Conservation (phyloP, 2,113 vertebrate species). For the Sphyrna mokarran region DNA sequence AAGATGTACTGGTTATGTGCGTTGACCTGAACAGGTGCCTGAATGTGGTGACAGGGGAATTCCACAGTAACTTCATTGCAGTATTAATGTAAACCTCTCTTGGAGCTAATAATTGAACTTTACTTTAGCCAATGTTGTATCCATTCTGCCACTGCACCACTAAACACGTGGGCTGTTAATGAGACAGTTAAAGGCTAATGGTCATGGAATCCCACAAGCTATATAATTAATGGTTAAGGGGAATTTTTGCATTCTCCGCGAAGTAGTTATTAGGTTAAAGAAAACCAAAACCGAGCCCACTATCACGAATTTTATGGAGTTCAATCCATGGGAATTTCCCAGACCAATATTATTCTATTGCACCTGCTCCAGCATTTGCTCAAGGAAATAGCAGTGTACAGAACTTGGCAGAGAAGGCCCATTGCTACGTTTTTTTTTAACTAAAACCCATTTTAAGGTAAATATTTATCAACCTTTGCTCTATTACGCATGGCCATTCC, state of each 20-base stretch:
- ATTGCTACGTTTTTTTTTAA: slow-evolving; percentile 7
- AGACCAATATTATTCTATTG: not conserved
- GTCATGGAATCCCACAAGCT: not conserved
- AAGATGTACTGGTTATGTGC: no score
- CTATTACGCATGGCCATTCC: not conserved
- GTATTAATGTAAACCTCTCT: no score
- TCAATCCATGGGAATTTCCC: slow-evolving; percentile 18
- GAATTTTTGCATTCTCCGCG: not conserved
- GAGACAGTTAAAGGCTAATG: not conserved
- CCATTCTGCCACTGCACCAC: not conserved
- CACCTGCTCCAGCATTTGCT: slow-evolving; percentile 22
- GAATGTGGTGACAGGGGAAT: no score
- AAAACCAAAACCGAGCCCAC: not conserved
- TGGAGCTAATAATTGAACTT: no score
- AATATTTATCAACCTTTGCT: slow-evolving; percentile 24
- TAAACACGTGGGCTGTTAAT: not conserved
- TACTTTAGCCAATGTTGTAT: not conserved
- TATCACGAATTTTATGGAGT: not conserved
- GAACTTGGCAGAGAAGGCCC: not conserved
- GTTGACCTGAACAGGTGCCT: no score
- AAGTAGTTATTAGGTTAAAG: not conserved
- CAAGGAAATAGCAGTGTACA: slow-evolving; percentile 25
- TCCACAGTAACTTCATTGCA: no score
- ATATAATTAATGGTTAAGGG: not conserved
- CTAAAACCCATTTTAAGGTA: not conserved